Percentiles rank a stretch among this genome's conserved stretches.
These are phyloP conservation scores for Peromyscus californicus DNA, from an alignment of 2,113 vertebrate genomes.

Conservation along the genomic window DNA sequence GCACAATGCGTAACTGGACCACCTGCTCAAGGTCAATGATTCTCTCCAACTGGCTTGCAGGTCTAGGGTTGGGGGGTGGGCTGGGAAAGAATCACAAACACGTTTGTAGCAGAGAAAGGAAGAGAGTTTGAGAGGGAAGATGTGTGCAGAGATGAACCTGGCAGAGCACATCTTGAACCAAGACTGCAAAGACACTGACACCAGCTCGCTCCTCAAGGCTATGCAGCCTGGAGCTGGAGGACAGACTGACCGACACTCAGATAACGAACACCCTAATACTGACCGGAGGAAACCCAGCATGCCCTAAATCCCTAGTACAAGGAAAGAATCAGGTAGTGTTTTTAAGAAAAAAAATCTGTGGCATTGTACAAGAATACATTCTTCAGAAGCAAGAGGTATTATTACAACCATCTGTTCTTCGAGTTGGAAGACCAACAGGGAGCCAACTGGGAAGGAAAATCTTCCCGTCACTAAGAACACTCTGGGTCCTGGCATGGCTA, in stretches of 20 bases:
- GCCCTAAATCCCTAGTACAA: not conserved
- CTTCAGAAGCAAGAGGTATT: constrained; percentile 85
- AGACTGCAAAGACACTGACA: not conserved
- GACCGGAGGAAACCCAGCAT: not conserved
- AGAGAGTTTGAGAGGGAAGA: not conserved
- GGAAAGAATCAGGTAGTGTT: constrained; percentile 77
- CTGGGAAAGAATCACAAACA: not conserved
- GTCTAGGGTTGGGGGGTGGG: not conserved
- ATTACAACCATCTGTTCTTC: constrained; percentile 78
- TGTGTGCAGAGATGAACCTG: not conserved
- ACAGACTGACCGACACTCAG: not conserved
- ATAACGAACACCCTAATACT: constrained; percentile 41
- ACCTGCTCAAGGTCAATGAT: not conserved
- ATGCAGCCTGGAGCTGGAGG: not conserved
- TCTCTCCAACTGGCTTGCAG: not conserved
- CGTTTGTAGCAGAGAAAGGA: not conserved
- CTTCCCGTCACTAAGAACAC: constrained; percentile 15
- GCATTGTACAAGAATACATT: constrained; percentile 83
- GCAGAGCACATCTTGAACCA: not conserved
- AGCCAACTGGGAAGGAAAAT: constrained; percentile 27
- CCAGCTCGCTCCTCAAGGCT: not conserved
- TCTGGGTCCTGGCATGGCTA: not conserved
- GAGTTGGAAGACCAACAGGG: constrained; percentile 78
- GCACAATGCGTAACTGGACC: not conserved
- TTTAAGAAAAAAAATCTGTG: constrained; percentile 57